Evolutionary conservation across 1,140 invertebrate genomes (phyloP).

Genomic region (Nasonia vitripennis): DNA sequence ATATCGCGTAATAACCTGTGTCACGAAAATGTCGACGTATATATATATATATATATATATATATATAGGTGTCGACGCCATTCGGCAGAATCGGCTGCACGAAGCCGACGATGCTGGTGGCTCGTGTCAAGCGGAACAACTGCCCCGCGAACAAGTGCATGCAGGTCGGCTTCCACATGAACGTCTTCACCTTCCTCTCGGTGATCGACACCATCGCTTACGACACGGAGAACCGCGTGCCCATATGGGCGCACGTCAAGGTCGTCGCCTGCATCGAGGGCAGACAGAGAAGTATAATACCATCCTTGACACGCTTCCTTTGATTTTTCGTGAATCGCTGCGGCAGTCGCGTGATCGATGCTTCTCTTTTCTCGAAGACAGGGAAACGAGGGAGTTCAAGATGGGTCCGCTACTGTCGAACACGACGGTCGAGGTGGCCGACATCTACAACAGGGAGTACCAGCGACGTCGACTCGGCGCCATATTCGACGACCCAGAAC

Average conservation of each 20-base stretch:
- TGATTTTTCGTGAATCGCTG: no score
- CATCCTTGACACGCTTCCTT: neutral
- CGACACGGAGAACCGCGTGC: neutral
- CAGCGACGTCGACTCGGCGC: neutral
- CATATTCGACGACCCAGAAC: neutral
- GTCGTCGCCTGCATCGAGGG: neutral
- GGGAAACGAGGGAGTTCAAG: neutral
- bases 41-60: no score
- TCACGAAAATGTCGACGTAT: no score
- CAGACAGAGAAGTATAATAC: neutral
- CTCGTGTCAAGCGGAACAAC: neutral
- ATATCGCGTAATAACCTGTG: no score
- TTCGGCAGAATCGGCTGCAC: constrained; percentile 12
- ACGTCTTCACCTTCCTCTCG: constrained; percentile 1
- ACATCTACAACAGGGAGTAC: neutral
- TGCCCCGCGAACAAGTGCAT: constrained; percentile 9
- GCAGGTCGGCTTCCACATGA: constrained; percentile 3
- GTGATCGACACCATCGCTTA: constrained; percentile 2
- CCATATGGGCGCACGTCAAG: constrained; percentile 12
- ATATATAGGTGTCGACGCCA: neutral
- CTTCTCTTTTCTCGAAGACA: neutral
- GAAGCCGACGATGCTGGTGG: neutral
- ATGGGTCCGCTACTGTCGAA: neutral
- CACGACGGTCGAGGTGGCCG: neutral
- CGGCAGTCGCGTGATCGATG: neutral